Percentiles rank a stretch among this genome's conserved stretches.
phyloP scores from a whole-genome alignment of 2,797 vertebrate species.

The Dendrocincla tyrannina region DNA sequence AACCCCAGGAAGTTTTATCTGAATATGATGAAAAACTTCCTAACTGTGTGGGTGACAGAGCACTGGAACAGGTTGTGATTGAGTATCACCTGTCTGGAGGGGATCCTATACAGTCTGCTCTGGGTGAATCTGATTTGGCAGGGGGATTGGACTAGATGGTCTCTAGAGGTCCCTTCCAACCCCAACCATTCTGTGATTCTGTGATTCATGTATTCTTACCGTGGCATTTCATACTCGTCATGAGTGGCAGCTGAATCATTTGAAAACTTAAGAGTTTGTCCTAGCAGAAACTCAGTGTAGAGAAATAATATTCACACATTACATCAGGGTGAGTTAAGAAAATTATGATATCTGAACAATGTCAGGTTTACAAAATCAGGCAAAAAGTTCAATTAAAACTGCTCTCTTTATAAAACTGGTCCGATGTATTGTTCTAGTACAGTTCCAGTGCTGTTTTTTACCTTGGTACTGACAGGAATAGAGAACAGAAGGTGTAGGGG shows the following conservation, averaged over 20 bases:
- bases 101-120: neutral
- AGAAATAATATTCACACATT: neutral
- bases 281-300: neutral
- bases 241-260: neutral
- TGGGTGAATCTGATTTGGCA: neutral
- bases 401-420: neutral
- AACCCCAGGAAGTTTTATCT: neutral
- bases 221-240: neutral
- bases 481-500: neutral
- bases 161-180: neutral
- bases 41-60: neutral
- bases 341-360: neutral
- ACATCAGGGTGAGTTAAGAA: neutral
- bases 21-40: neutral
- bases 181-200: neutral
- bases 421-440: neutral
- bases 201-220: neutral
- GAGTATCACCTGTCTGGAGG: neutral
- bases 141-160: neutral
- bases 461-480: neutral
- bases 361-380: neutral
- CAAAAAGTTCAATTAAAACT: neutral
- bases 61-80: neutral
- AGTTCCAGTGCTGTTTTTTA: neutral
- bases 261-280: neutral